These are phyloP conservation scores for Brienomyrus brachyistius DNA, from an alignment of 2,113 vertebrate species.

Conservation along the genomic window DNA sequence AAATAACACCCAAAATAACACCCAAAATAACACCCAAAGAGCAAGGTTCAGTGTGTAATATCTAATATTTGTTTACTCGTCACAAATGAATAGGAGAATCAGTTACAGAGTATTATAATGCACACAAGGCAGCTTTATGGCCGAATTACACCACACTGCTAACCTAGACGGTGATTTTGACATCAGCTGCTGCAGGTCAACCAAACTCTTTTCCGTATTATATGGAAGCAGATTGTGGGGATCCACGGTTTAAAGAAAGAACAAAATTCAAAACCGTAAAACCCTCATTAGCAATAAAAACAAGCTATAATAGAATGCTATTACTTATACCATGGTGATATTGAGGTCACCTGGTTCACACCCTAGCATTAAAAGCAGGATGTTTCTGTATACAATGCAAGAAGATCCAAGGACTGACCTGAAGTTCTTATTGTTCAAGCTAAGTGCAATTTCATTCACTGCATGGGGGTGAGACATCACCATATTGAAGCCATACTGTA, in stretches of 20 bases:
- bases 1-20: not conserved
- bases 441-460: constrained; percentile 96
- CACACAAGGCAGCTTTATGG: not conserved
- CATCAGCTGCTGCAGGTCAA: not conserved
- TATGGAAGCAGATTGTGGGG: not conserved
- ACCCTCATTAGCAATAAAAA: not conserved
- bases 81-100: not conserved
- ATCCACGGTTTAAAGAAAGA: not conserved
- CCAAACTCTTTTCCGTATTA: not conserved
- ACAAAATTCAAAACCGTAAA: not conserved
- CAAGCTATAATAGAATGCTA: not conserved
- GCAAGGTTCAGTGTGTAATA: not conserved
- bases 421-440: constrained; percentile 95
- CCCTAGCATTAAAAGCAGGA: not conserved
- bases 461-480: constrained; percentile 96
- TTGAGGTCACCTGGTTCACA: not conserved
- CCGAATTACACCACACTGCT: not conserved
- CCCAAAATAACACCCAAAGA: not conserved
- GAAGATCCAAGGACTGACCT: constrained; percentile 57
- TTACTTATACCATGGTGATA: not conserved
- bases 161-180: not conserved
- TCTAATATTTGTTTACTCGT: not conserved
- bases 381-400: not conserved
- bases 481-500: constrained; percentile 94
- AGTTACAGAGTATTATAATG: not conserved